Evolutionary conservation across 1,140 invertebrate species (phyloP).

Genomic region (Paralvinella palmiformis): DNA sequence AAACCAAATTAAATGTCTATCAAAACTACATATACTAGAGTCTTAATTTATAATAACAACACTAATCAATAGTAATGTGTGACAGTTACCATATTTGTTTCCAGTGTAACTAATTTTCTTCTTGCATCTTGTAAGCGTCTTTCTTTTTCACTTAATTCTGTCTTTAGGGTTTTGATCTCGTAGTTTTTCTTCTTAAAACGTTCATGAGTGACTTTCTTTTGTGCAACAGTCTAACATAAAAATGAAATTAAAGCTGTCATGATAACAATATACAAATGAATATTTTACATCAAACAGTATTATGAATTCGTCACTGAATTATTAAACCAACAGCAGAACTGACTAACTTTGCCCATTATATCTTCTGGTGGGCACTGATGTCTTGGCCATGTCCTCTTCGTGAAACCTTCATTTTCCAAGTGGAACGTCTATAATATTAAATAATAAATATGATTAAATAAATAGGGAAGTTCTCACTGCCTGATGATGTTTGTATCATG

Average conservation of each 20-base stretch:
- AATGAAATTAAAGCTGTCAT: neutral
- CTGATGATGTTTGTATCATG: too few relatives aligned
- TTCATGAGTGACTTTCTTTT: constrained; percentile 35
- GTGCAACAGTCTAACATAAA: constrained; percentile 7
- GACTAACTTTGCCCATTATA: constrained; percentile 16
- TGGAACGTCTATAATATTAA: constrained; percentile 40
- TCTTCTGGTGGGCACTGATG: constrained; percentile 24
- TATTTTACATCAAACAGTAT: neutral
- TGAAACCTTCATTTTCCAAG: constrained; percentile 37
- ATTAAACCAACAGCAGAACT: neutral
- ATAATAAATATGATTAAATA: too few relatives aligned
- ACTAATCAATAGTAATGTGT: too few relatives aligned
- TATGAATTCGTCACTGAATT: neutral
- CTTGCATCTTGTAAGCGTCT: constrained; percentile 23
- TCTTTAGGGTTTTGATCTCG: constrained; percentile 46
- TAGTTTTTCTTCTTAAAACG: constrained; percentile 44
- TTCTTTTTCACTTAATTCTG: constrained; percentile 39
- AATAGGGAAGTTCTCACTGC: too few relatives aligned
- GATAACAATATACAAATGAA: constrained; percentile 1
- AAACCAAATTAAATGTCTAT: too few relatives aligned
- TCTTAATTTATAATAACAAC: too few relatives aligned
- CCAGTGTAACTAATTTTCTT: constrained; percentile 12
- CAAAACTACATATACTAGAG: too few relatives aligned
- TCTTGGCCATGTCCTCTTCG: constrained; percentile 15
- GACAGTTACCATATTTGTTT: too few relatives aligned